Base-by-base conservation (phyloP, 2,888 invertebrate genomes). In the Diloba caeruleocephala region DNA sequence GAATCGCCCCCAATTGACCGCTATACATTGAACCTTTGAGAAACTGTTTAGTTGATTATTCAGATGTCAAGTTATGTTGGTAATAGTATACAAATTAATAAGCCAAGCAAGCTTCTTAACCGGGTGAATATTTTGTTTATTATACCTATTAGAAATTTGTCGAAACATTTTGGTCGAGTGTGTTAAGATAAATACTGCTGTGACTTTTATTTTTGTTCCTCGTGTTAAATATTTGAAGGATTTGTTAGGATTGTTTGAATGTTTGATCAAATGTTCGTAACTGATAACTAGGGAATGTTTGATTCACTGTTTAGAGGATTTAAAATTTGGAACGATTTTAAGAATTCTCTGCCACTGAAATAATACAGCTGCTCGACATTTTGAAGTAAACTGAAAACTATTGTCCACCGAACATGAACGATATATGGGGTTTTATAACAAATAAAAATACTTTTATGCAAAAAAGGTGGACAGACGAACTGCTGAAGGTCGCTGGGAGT, bases 61-160 rank as follows among this genome's bases (percentile, higher is more conserved):
- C 0, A 42, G 1, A 36, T 80, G 1, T 80, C 79, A 48, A 33
- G 6, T 36, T 71, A 78, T 14, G 38, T 17, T 82, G 81, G 88
- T 65, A 55, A 68, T 63, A 68, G 80, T 73, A 76, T 76, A 87
- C 87, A 89, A 90, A 90, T 91, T 90, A 89, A 90, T 90, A 91
- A 87, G 77, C 81, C 84, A 89, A 89, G 87, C 89, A 87, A 89
- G 92, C 92, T 93, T 86, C 92, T 93, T 92, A 89, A 90, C 88
- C 90, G 84, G 89, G 89, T 89, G 90, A 89, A 90, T 88, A 89
- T 84, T 85, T 86, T 92, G 89, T 91, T 91, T 92, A 90, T 89
- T 87, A 88, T 91, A 87, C 87, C 84, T 89, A 92, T 92, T 92
- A 92, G 90, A 90, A 87, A 89, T 91, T 92, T 92, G 92, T 90